A percentile compares a stretch with the other conserved stretches of the same genome.
Conservation (phyloP, 2,113 vertebrate genomes). For the Anoplopoma fimbria region DNA sequence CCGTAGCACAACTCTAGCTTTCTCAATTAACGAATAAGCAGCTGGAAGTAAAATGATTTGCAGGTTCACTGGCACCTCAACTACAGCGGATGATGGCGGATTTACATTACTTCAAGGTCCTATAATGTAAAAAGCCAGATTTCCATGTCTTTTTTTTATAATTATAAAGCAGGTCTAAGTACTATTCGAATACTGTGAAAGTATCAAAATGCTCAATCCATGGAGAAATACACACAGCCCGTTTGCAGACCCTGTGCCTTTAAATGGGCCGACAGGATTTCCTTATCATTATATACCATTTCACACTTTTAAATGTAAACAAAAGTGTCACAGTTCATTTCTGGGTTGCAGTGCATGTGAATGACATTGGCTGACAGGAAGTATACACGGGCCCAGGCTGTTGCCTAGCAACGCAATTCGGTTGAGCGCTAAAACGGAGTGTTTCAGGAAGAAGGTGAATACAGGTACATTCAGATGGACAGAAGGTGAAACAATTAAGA, state of each 20-base stretch:
- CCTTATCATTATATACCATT: background rate
- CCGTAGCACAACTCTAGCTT: background rate
- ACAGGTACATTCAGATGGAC: background rate
- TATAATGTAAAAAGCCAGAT: too few species aligned
- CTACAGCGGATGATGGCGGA: slow-evolving; percentile 17
- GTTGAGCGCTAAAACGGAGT: background rate
- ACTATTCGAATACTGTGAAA: background rate
- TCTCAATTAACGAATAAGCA: background rate
- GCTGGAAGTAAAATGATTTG: slow-evolving; percentile 15
- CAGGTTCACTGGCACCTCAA: slow-evolving; percentile 37
- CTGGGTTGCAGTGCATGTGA: background rate
- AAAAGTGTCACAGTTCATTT: background rate
- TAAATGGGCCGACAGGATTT: background rate
- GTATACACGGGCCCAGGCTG: background rate
- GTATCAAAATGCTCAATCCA: background rate
- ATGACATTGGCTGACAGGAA: background rate
- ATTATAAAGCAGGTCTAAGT: background rate
- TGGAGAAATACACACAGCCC: too few species aligned
- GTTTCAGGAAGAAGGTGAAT: background rate
- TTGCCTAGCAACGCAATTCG: background rate
- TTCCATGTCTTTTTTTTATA: too few species aligned
- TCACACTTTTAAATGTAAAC: background rate
- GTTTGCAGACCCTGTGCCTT: background rate
- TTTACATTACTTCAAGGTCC: background rate
- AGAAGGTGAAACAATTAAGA: too few species aligned